A percentile compares a stretch with the other conserved stretches of the same genome.
Evolutionary conservation across 2,888 invertebrate species (phyloP).

Genomic region (Temnothorax ravouxi): DNA sequence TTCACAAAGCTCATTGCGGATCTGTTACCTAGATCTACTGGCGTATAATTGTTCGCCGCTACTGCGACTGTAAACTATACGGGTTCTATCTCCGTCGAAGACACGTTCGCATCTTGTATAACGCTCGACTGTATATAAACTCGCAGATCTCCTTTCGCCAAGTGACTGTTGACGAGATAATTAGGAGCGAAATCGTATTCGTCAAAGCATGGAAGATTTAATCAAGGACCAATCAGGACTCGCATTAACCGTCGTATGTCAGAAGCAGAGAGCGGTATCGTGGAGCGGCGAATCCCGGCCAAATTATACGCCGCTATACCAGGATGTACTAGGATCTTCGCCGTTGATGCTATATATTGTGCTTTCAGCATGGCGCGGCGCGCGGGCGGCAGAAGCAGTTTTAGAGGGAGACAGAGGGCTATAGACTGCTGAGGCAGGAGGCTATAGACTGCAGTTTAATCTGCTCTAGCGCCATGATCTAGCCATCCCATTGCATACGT

Average conservation of each 20-base stretch:
- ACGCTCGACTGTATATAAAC: conserved; percentile 33
- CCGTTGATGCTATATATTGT: conserved; percentile 33
- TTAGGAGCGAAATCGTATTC: conserved; percentile 53
- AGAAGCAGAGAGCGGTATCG: conserved; percentile 43
- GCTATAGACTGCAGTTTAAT: conserved; percentile 33
- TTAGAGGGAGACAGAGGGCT: conserved; percentile 1
- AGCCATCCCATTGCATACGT: conserved; percentile 18
- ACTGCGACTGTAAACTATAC: not conserved
- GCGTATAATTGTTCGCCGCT: conserved; percentile 5
- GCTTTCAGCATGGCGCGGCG: not conserved
- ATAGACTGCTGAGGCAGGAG: not conserved
- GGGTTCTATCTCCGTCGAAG: conserved; percentile 3
- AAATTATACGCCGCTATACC: conserved; percentile 47
- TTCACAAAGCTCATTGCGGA: not conserved
- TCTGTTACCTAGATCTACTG: conserved; percentile 7
- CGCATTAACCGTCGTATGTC: conserved; percentile 49
- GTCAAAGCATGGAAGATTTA: conserved; percentile 49
- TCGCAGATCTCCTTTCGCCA: conserved; percentile 41
- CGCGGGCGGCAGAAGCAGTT: conserved; percentile 33
- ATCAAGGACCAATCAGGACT: conserved; percentile 49
- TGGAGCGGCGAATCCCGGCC: conserved; percentile 37
- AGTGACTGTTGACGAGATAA: conserved; percentile 48
- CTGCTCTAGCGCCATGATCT: conserved; percentile 38
- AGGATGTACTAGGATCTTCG: conserved; percentile 34
- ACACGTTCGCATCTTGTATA: conserved; percentile 32